Base-by-base conservation (phyloP, 1,140 invertebrate species). In the Drosophila lowei region DNA sequence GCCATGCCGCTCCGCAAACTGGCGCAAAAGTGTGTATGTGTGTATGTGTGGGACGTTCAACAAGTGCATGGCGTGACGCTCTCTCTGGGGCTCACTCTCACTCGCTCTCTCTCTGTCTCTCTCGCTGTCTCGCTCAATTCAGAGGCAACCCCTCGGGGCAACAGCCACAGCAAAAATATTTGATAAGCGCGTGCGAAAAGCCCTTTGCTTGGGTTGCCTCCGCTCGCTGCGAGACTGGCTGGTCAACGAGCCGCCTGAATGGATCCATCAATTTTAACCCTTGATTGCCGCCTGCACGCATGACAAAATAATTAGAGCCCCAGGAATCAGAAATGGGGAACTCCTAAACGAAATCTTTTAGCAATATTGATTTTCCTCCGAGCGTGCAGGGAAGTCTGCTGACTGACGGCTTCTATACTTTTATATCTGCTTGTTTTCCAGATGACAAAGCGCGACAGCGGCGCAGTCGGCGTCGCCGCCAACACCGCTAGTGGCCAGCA, bases 221-320 rank as follows among this genome's bases (percentile, higher is more conserved):
- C 11, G 34, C 34, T 38, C 11, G 34, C 34, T 38, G 34, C 1
- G 3, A 13, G 30, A 67, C 56, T 68, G 79, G 79, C 56, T 68
- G 79, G 79, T 72, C 72, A 84, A 68, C 61, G 50, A 42, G 28
- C 28, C 28, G 2, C 28, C 30, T 7, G 0, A 38, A 53, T 58
- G 72, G 43, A 30, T 44, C 62, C 11, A 13, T 66, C 64, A 59
- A 70, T 81, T 86, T 88, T 88, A 88, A 88, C 83, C 83, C 83
- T 88, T 88, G 83, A 79, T 88, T 62, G 83, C 58, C 57, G 56
- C 65, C 73, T 67, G 72, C 75, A 88, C 83, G 83, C 83, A 83
- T 88, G 84, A 77, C 78, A 79, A 88, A 88, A 83, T 88, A 88
- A 88, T 88, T 88, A 83, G 61, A 67, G 59, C 61, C 60, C 72